Percentiles rank a stretch among this genome's conserved stretches.
Evolutionary conservation across 1,140 invertebrate species (phyloP).

Genomic region (Grapholita molesta): DNA sequence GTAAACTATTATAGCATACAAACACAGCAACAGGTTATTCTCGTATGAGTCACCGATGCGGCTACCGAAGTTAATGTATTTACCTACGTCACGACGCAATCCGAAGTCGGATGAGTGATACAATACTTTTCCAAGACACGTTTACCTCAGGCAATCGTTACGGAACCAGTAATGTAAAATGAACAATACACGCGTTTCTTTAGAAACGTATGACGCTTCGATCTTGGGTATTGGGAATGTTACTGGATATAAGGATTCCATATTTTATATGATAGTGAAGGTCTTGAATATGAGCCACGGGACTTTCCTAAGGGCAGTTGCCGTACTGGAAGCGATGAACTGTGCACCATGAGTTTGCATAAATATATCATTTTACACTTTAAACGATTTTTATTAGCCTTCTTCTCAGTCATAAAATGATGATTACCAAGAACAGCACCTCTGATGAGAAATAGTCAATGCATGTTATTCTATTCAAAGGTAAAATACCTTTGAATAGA

Average conservation of each 20-base stretch:
- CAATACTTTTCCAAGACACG: not conserved
- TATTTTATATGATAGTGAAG: not conserved
- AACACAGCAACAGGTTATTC: not conserved
- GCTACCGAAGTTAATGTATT: not conserved
- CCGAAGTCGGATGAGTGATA: not conserved
- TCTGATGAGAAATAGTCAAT: too few relatives aligned
- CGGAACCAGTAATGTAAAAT: not conserved
- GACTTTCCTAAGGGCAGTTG: not conserved
- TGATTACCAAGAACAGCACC: not conserved
- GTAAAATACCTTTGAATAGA: too few relatives aligned
- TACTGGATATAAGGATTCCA: not conserved
- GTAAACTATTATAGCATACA: not conserved
- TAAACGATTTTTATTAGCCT: not conserved
- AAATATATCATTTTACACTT: too few relatives aligned
- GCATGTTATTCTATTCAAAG: too few relatives aligned
- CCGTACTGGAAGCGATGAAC: not conserved
- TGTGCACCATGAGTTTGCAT: not conserved
- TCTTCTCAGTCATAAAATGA: not conserved
- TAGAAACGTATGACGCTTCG: not conserved
- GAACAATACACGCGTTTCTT: not conserved
- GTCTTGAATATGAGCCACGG: not conserved
- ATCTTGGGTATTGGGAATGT: constrained; percentile 2
- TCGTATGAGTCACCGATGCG: not conserved
- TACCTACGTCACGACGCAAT: not conserved
- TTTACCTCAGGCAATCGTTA: not conserved